Evolutionary conservation across 1,140 invertebrate species (phyloP).

Genomic region (Manduca sexta): DNA sequence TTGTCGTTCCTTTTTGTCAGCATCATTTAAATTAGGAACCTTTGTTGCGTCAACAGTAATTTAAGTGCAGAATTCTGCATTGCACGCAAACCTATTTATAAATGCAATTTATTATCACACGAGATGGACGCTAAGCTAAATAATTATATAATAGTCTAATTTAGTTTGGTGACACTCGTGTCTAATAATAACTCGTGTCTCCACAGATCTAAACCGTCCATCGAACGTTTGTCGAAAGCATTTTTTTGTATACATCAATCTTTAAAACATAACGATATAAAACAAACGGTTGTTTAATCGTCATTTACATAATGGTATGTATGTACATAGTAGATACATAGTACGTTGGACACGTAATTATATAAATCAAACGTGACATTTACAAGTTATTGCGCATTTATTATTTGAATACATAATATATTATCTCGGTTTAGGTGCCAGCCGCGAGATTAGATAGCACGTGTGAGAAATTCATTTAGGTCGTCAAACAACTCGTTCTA

Average conservation of each 20-base stretch:
- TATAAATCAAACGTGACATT: slow-evolving; percentile 8
- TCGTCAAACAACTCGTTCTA: too few species aligned
- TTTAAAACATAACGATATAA: too few species aligned
- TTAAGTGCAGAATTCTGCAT: neutral
- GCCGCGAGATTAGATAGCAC: slow-evolving; percentile 15
- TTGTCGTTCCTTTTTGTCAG: slow-evolving; percentile 59
- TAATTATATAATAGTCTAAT: too few species aligned
- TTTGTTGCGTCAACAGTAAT: neutral
- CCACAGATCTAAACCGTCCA: too few species aligned
- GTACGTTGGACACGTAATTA: neutral
- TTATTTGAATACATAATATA: slow-evolving; percentile 17
- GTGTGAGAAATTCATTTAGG: neutral
- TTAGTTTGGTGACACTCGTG: too few species aligned
- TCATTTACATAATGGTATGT: neutral
- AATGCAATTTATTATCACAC: too few species aligned
- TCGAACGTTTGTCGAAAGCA: too few species aligned
- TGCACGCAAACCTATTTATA: too few species aligned
- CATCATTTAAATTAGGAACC: slow-evolving; percentile 2
- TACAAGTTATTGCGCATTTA: slow-evolving; percentile 17
- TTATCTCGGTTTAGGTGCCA: slow-evolving; percentile 8
- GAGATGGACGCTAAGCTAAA: too few species aligned
- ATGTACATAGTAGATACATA: neutral
- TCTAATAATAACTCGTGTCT: too few species aligned
- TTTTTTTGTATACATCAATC: too few species aligned
- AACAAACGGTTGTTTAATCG: neutral